Base-by-base conservation (phyloP, 1,140 invertebrate species). In the Hyposmocoma kahamanoa region DNA sequence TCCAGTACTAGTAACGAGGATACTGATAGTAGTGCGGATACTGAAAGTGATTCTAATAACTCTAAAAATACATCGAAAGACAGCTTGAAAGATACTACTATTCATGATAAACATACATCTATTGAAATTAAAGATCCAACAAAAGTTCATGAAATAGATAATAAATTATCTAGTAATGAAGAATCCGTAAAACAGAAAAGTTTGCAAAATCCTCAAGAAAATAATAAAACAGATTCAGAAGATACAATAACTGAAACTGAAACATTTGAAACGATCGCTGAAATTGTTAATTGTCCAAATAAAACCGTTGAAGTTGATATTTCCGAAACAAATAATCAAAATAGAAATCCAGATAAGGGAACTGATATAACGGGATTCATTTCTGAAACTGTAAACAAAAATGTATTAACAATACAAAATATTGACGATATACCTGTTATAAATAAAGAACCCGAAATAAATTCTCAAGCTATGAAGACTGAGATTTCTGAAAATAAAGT, bases 1-100 rank as follows among this genome's bases (percentile, higher is more conserved):
- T 59, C 61, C 1, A 70, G 56, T 49, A 55, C 50, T 11, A 50
- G 42, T 47, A 50, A 60, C 13, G 70, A 79, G 46, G 68, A 67
- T 24, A 67, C 67, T 20, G 64, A 53, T 21, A 72, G 62, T 43
- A 62, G 58, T 18, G 45, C 50, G 11, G 51, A 53, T 47, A 50
- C 32, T 30, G n/a, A 11, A 1, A 39, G 30, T 4, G 46, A 34
- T 15, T 22, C 47, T 10, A 18, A 50, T 10, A 45, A 50, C 28
- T 8, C 18, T 11, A 18, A 6, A 21, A 41, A 21, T 11, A 21
- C 19, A 9, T 41, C 38, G 1, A 34, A 34, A 26, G 11, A 5
- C 11, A 10, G 5, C 6, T 17, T 8, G 4, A 20, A 22, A 41
- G 32, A 34, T 34, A 15, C n/a, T 8, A 34, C 8, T n/a, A 34